Base-by-base conservation (phyloP, 2,888 invertebrate species). In the Bruchidius siliquastri region DNA sequence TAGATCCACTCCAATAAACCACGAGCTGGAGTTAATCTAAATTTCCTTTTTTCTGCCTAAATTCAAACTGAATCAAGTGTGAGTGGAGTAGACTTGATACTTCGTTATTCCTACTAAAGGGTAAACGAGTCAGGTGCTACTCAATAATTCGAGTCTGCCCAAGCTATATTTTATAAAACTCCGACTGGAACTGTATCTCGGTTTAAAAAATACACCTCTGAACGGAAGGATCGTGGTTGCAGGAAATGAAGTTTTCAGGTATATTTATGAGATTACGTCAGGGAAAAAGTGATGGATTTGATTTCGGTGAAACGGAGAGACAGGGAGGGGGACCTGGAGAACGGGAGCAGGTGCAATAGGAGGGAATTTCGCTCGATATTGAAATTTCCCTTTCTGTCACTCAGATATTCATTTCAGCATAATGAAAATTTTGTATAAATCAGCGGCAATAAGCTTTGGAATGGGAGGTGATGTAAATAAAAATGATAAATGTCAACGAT, bases 271-370 rank as follows among this genome's bases (percentile, higher is more conserved):
- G 69, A 26, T 69, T 69, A 69, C 21, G 69, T 69, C 69, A 69
- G 69, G n/a, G 18, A 69, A 22, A 26, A 69, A 69, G 69, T 69
- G 69, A 69, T 69, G 69, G 69, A 69, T 69, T 69, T 69, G 69
- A 69, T 26, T 69, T 69, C 49, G 49, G 49, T 49, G 49, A 18
- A 49, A 18, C 10, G 13, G 49, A 49, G 49, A 13, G 49, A 13
- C 10, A 49, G 13, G 49, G 49, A 13, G 49, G 49, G 49, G 26
- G 49, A 13, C 1, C 18, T 49, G 49, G 18, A 49, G 49, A 49
- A 49, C 49, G 49, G 49, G 3, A 49, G 49, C 49, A 49, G 49
- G 49, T 49, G 49, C 49, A 13, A 49, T 49, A 49, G 49, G 30
- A 30, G 30, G 30, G 18, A 49, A 13, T 49, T 49, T 49, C 49